A percentile compares a stretch with the other conserved stretches of the same genome.
phyloP scores from a whole-genome alignment of 2,888 invertebrate genomes.

The Meiosimyza platycephala region DNA sequence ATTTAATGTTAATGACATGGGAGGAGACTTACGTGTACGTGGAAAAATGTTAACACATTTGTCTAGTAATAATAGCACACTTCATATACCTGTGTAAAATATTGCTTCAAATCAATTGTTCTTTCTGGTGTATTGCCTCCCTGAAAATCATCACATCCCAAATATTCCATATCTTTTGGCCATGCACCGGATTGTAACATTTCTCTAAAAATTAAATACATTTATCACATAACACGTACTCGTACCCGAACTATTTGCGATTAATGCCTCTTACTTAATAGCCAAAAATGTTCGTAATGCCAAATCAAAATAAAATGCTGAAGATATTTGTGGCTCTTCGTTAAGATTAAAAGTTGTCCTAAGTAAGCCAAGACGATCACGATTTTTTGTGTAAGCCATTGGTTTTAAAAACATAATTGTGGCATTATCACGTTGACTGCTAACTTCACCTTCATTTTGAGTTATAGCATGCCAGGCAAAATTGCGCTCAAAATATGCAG shows the following conservation, averaged over 20 bases:
- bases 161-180: constrained; percentile 79
- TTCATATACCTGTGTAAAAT: constrained; percentile 75
- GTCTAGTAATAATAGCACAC: neutral
- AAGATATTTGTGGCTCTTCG: constrained; percentile 78
- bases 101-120: constrained; percentile 76
- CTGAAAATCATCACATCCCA: constrained; percentile 83
- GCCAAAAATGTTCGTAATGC: constrained; percentile 79
- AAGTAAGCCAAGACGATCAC: constrained; percentile 77
- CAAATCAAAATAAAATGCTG: constrained; percentile 90
- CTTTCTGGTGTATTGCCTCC: constrained; percentile 81
- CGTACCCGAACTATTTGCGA: neutral
- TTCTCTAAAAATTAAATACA: constrained; percentile 69
- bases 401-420: constrained; percentile 82
- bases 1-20: neutral
- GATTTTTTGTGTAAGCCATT: constrained; percentile 74
- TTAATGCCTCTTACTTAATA: constrained; percentile 73
- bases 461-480: constrained; percentile 90
- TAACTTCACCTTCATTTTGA: constrained; percentile 79
- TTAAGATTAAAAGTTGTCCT: constrained; percentile 79
- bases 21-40: neutral
- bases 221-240: no score
- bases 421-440: constrained; percentile 81
- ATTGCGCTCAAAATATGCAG: constrained; percentile 83
- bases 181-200: constrained; percentile 79
- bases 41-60: neutral